Conservation (phyloP, 2,797 vertebrate species). For the Hemibagrus guttatus region DNA sequence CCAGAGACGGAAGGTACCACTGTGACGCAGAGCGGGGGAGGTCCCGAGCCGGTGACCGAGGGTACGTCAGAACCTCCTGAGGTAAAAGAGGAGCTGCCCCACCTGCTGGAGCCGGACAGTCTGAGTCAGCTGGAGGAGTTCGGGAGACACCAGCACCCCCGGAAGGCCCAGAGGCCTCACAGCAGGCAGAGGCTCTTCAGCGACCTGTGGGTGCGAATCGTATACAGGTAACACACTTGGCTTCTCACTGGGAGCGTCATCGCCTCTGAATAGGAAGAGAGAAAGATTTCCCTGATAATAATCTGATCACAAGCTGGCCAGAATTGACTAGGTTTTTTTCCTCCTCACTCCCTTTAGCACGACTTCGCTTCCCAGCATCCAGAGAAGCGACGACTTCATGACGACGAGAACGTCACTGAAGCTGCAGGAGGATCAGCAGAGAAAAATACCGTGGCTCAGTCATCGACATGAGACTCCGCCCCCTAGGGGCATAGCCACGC, state of each 20-base stretch:
- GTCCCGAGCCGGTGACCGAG: slow-evolving; percentile 45
- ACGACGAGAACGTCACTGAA: slow-evolving; percentile 82
- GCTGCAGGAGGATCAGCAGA: slow-evolving; percentile 79
- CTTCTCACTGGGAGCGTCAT: background rate
- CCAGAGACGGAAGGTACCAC: slow-evolving; percentile 56
- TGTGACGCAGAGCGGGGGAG: slow-evolving; percentile 54
- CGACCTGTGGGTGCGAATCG: slow-evolving; percentile 96
- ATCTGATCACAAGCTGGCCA: background rate
- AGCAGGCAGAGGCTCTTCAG: slow-evolving; percentile 88
- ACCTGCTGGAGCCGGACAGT: slow-evolving; percentile 91
- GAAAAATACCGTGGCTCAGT: slow-evolving; percentile 48
- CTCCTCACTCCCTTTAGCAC: slow-evolving; percentile 69
- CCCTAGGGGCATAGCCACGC: slow-evolving; percentile 58
- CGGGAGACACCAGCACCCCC: slow-evolving; percentile 88
- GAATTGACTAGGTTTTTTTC: too few species aligned
- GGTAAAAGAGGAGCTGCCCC: slow-evolving; percentile 76
- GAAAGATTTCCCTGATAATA: background rate
- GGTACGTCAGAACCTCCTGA: slow-evolving; percentile 69
- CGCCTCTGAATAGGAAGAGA: background rate
- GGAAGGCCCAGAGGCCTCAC: slow-evolving; percentile 83
- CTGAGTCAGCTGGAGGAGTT: slow-evolving; percentile 98
- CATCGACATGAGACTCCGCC: slow-evolving; percentile 44
- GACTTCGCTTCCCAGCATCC: slow-evolving; percentile 79
- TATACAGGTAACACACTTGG: slow-evolving; percentile 80
- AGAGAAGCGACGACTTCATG: slow-evolving; percentile 83